These are phyloP conservation scores for Eubucco bourcierii DNA, from an alignment of 2,113 vertebrate genomes.

Conservation along the genomic window DNA sequence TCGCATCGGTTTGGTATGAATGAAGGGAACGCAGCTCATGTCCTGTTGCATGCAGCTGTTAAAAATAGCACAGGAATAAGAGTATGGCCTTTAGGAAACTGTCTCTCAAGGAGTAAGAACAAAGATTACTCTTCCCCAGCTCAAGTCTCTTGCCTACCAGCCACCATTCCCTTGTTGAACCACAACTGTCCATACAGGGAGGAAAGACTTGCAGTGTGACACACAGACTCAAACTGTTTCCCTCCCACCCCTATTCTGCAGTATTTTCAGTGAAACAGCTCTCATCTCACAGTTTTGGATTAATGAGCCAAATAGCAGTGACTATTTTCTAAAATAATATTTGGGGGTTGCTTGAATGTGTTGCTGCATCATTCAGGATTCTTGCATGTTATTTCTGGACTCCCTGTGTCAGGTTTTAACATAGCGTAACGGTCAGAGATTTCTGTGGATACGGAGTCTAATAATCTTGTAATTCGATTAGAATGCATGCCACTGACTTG, in stretches of 20 bases:
- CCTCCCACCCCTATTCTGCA: not conserved
- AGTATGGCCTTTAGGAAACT: accelerated
- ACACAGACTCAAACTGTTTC: not conserved
- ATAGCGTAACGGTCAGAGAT: accelerated
- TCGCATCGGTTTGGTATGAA: not conserved
- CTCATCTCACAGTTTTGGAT: not conserved
- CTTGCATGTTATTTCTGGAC: not conserved
- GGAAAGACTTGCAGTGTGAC: not conserved
- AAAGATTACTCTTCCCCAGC: not conserved
- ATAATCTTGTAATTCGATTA: constrained; percentile 2
- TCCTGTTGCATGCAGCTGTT: not conserved
- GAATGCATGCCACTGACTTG: not conserved
- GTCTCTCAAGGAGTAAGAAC: not conserved
- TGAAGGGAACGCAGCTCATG: not conserved
- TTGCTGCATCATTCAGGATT: not conserved
- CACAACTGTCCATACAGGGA: not conserved
- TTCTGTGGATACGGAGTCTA: not conserved
- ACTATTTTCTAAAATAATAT: not conserved
- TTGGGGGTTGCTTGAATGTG: not conserved
- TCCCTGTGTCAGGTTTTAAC: not conserved
- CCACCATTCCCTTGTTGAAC: not conserved
- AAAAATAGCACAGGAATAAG: not conserved
- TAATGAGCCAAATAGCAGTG: not conserved
- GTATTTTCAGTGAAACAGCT: not conserved
- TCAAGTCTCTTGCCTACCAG: accelerated